Evolutionary conservation across 2,113 vertebrate genomes (phyloP).

Genomic region (Gallinago media): DNA sequence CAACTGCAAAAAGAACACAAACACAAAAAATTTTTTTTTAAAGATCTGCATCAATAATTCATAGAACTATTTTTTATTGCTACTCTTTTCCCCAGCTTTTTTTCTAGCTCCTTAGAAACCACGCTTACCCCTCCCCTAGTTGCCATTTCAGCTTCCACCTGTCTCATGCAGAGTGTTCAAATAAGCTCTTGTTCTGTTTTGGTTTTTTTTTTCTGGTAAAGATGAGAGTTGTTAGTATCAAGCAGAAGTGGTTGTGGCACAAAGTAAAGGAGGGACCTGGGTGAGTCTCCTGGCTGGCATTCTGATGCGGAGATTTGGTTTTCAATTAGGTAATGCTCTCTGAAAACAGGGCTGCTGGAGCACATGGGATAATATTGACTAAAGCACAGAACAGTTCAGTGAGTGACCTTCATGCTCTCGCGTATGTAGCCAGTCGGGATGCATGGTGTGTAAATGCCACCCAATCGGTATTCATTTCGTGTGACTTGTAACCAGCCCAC

Average conservation of each 20-base stretch:
- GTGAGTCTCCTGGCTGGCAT: conserved; percentile 36
- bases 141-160: conserved; percentile 30
- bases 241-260: not conserved
- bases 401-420: conserved; percentile 66
- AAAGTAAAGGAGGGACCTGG: not conserved
- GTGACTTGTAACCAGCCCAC: not conserved
- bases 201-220: not conserved
- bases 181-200: not conserved
- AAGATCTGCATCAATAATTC: conserved; percentile 1
- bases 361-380: conserved; percentile 70
- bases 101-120: not conserved
- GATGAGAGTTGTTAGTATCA: not conserved
- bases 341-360: conserved; percentile 56
- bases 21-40: not conserved
- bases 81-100: not conserved
- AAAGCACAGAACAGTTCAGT: conserved; percentile 56
- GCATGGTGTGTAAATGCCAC: conserved; percentile 16
- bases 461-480: conserved; percentile 63
- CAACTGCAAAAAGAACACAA: not conserved
- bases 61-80: not conserved
- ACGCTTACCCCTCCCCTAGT: not conserved
- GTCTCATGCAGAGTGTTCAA: not conserved
- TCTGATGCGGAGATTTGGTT: conserved; percentile 50
- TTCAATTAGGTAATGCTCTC: conserved; percentile 63
- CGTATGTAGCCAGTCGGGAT: conserved; percentile 52